A percentile compares a stretch with the other conserved stretches of the same genome.
Evolutionary conservation across 2,113 vertebrate species (phyloP).

Genomic region (Vulpes lagopus): DNA sequence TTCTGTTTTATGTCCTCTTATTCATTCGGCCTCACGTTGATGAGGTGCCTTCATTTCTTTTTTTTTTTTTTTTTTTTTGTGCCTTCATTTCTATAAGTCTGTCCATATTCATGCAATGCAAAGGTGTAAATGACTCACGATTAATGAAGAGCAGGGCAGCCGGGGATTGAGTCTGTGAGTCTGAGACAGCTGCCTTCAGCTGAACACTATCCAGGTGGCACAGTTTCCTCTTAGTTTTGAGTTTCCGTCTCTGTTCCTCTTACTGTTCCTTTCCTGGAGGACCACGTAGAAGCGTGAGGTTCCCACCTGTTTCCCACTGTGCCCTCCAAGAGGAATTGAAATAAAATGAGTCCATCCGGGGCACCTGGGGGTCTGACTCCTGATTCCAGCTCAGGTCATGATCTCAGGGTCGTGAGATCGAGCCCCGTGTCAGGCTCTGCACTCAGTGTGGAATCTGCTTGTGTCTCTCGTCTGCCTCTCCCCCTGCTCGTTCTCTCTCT

Average conservation of each 20-base stretch:
- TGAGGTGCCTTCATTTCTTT: background rate
- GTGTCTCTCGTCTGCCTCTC: background rate
- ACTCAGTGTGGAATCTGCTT: background rate
- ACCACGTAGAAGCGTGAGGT: background rate
- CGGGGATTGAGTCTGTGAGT: background rate
- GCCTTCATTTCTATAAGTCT: background rate
- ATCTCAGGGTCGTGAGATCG: background rate
- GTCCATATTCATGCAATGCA: background rate
- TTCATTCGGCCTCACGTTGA: background rate
- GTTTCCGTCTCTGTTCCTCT: background rate
- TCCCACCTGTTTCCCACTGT: background rate
- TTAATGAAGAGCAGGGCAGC: background rate
- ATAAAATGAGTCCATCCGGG: background rate
- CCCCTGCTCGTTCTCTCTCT: background rate
- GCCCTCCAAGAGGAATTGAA: background rate
- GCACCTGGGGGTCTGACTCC: background rate
- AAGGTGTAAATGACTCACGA: background rate
- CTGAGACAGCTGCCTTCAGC: background rate
- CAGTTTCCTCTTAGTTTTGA: background rate
- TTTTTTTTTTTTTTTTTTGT: background rate
- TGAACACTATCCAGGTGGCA: background rate
- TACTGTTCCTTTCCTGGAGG: background rate
- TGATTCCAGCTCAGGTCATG: background rate
- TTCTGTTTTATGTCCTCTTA: background rate
- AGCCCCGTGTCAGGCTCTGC: background rate